Percentiles rank a stretch among this genome's conserved stretches.
Conservation (phyloP, 2,113 vertebrate species). For the Anser cygnoides region DNA sequence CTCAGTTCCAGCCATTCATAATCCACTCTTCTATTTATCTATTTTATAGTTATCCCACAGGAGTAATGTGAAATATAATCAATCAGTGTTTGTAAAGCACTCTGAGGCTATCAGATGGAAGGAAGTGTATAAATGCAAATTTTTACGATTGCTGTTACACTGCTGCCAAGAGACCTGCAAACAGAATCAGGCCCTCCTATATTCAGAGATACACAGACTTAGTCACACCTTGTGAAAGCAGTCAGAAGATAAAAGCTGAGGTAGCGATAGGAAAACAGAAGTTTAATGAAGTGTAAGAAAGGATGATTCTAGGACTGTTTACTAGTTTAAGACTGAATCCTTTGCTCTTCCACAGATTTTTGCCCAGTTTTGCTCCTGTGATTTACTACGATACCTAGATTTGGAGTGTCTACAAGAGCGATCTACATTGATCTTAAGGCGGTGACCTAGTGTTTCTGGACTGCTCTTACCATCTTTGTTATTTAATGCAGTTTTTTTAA, state of each 20-base stretch:
- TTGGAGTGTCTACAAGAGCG: background rate
- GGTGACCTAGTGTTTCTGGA: background rate
- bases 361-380: background rate
- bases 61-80: conserved; percentile 47
- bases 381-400: background rate
- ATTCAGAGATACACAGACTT: background rate
- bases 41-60: conserved; percentile 44
- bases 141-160: background rate
- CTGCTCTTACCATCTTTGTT: background rate
- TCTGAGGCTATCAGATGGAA: conserved; percentile 39
- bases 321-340: background rate
- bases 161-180: conserved; percentile 36
- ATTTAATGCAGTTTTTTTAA: background rate
- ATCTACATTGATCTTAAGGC: background rate
- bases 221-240: background rate
- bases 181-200: conserved; percentile 6
- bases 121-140: conserved; percentile 51
- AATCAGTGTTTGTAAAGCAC: conserved; percentile 60
- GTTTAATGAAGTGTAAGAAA: background rate
- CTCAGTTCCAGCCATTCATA: conserved; percentile 34
- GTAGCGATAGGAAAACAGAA: background rate
- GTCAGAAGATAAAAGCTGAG: background rate
- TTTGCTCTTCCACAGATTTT: background rate
- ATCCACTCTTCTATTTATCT: conserved; percentile 34
- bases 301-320: background rate